Percentiles rank a stretch among this genome's conserved stretches.
These are phyloP conservation scores for Cosmia trapezina DNA, from an alignment of 2,888 invertebrate genomes.

Conservation along the genomic window DNA sequence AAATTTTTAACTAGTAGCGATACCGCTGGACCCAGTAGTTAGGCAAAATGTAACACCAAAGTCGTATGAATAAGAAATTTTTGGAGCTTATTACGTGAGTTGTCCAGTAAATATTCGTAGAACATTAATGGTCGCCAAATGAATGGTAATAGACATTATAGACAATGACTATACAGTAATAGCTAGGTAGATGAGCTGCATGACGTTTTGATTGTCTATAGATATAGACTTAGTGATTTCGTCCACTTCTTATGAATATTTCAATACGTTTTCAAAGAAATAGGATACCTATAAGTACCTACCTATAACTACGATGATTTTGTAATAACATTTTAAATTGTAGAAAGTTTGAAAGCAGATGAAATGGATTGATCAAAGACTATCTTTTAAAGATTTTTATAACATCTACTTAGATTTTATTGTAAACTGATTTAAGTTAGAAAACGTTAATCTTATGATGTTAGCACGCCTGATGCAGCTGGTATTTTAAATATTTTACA, in stretches of 20 bases:
- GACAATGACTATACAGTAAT: too few species aligned
- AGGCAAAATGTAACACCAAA: conserved; percentile 87
- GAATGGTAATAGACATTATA: conserved; percentile 60
- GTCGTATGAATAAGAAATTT: conserved; percentile 80
- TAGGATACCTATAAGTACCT: not conserved
- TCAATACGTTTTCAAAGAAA: conserved; percentile 48
- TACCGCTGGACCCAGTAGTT: conserved; percentile 86
- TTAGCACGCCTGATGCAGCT: conserved; percentile 35
- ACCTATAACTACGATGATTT: conserved; percentile 23
- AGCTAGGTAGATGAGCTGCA: conserved; percentile 62
- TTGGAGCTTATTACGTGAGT: conserved; percentile 84
- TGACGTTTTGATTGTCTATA: conserved; percentile 70
- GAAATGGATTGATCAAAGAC: conserved; percentile 13
- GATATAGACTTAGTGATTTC: conserved; percentile 81
- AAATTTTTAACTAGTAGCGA: conserved; percentile 81
- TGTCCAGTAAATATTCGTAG: conserved; percentile 69
- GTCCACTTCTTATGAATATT: conserved; percentile 78
- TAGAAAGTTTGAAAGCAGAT: conserved; percentile 13
- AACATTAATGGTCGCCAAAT: conserved; percentile 60
- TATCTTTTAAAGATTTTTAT: conserved; percentile 33
- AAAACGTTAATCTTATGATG: conserved; percentile 37
- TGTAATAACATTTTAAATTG: conserved; percentile 30
- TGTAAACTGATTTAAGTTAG: conserved; percentile 17
- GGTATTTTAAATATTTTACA: conserved; percentile 13
- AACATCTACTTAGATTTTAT: conserved; percentile 39